phyloP scores from a whole-genome alignment of 2,113 vertebrate species.

The Corythaeola cristata region DNA sequence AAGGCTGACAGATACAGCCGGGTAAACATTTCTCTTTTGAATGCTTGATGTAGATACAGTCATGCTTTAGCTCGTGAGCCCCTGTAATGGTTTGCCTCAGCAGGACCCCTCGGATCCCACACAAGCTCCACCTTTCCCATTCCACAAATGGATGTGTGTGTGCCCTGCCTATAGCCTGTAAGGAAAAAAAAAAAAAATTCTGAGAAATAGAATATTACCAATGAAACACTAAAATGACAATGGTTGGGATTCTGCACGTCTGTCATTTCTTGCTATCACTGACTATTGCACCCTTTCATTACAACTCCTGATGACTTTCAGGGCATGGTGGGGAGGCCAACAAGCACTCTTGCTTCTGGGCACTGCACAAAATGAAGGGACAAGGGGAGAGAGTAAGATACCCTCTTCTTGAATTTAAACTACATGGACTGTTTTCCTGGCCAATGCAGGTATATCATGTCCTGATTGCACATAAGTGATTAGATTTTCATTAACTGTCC shows the following conservation, averaged over 20 bases:
- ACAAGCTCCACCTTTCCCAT: not conserved
- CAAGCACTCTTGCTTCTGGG: not conserved
- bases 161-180: not conserved
- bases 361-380: not conserved
- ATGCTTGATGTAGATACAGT: not conserved
- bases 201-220: not conserved
- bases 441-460: not conserved
- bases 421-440: not conserved
- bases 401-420: not conserved
- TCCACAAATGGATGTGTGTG: not conserved
- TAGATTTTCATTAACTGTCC: not conserved
- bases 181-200: not conserved
- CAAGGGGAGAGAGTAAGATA: not conserved
- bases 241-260: not conserved
- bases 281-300: not conserved
- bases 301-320: not conserved
- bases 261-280: not conserved
- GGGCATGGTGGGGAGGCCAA: not conserved
- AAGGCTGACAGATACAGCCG: not conserved
- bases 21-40: not conserved
- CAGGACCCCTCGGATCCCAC: not conserved
- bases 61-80: not conserved
- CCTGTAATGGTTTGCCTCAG: not conserved
- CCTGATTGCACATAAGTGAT: not conserved
- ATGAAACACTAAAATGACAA: not conserved